Percentiles rank a stretch among this genome's conserved stretches.
These are phyloP conservation scores for Sitta europaea DNA, from an alignment of 2,113 vertebrate species.

Conservation along the genomic window DNA sequence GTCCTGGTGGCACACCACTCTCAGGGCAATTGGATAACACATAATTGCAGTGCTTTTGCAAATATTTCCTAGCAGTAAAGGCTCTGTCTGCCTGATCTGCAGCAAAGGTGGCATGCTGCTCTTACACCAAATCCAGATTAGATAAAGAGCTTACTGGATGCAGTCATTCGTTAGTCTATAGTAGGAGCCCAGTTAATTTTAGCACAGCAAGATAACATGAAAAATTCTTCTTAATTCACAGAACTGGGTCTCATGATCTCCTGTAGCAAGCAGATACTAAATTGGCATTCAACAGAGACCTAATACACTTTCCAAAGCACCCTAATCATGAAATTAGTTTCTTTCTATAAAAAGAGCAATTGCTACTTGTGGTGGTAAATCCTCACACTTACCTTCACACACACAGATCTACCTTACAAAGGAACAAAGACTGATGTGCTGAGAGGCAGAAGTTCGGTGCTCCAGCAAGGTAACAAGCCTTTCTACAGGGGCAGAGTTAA, in stretches of 20 bases:
- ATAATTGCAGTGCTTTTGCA: neutral
- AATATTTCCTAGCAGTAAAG: neutral
- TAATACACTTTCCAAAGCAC: neutral
- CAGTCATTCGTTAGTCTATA: neutral
- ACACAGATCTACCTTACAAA: neutral
- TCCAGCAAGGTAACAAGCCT: neutral
- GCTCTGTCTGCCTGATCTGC: neutral
- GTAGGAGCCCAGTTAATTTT: neutral
- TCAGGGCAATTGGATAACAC: neutral
- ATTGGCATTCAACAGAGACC: neutral
- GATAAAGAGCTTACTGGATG: neutral
- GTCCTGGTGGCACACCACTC: neutral
- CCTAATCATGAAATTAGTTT: neutral
- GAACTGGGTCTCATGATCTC: neutral
- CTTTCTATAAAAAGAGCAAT: neutral
- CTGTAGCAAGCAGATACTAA: neutral
- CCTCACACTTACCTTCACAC: neutral
- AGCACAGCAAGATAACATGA: neutral
- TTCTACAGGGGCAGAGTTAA: conserved; percentile 26
- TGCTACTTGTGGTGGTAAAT: neutral
- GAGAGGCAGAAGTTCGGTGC: neutral
- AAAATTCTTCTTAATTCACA: neutral
- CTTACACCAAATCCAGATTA: neutral
- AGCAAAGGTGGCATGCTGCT: neutral
- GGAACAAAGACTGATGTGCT: neutral